Percentiles rank a stretch among this genome's conserved stretches.
Evolutionary conservation across 1,140 invertebrate species (phyloP).

Genomic region (Cataglyphis hispanica): DNA sequence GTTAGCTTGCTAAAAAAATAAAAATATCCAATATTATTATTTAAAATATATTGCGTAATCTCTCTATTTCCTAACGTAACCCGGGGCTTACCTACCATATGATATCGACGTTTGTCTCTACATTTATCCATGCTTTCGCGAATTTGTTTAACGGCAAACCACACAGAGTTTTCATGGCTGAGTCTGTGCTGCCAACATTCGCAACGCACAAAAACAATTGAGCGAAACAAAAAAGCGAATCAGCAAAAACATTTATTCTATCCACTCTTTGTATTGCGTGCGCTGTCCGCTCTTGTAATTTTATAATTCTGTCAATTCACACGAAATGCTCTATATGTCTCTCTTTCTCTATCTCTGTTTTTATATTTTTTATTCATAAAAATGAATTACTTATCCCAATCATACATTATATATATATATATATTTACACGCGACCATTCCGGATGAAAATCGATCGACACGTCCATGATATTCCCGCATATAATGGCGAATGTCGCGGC

Average conservation of each 20-base stretch:
- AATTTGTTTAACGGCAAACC: constrained; percentile 12
- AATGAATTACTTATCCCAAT: constrained; percentile 31
- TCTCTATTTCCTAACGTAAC: constrained; percentile 1
- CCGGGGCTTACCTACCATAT: background rate
- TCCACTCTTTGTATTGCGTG: background rate
- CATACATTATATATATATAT: background rate
- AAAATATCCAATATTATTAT: background rate
- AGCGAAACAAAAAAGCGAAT: background rate
- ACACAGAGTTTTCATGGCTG: constrained; percentile 8
- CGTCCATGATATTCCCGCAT: constrained; percentile 5
- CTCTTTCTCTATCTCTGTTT: background rate
- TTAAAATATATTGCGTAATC: constrained; percentile 3
- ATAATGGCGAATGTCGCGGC: constrained; percentile 44
- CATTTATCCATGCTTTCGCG: background rate
- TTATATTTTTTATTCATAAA: constrained; percentile 13
- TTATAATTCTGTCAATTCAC: background rate
- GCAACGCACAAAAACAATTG: background rate
- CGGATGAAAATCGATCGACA: constrained; percentile 40
- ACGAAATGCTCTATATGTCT: background rate
- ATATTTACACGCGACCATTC: background rate
- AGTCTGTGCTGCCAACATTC: background rate
- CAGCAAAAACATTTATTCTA: constrained; percentile 17
- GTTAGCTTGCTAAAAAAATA: background rate
- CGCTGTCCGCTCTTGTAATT: background rate
- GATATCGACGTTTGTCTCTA: background rate